Percentiles rank a stretch among this genome's conserved stretches.
These are phyloP conservation scores for Xanthia icteritia DNA, from an alignment of 2,888 invertebrate genomes.

Conservation along the genomic window DNA sequence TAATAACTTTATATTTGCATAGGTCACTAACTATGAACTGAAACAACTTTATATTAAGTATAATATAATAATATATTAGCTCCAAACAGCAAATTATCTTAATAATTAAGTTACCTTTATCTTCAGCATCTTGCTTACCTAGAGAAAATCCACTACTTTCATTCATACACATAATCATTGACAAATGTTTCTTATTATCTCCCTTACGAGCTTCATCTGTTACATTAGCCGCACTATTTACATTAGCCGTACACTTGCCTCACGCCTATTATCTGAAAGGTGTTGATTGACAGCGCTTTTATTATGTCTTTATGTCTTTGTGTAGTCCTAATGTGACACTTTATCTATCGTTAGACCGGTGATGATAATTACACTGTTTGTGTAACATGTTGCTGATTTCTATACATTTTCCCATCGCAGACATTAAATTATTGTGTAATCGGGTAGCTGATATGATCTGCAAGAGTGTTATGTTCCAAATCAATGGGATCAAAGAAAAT, in stretches of 20 bases:
- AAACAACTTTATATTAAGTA: too few relatives aligned
- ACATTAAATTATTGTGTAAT: not conserved
- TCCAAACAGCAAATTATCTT: too few relatives aligned
- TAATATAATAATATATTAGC: too few relatives aligned
- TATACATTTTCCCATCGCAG: not conserved
- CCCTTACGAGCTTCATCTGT: slow-evolving; percentile 15
- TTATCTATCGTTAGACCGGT: slow-evolving; percentile 24
- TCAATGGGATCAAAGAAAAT: not conserved
- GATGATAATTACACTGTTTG: slow-evolving; percentile 4
- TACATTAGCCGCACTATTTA: slow-evolving; percentile 18
- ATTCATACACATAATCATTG: not conserved
- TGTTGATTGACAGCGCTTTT: slow-evolving; percentile 27
- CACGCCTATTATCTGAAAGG: slow-evolving; percentile 15
- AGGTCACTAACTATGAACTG: too few relatives aligned
- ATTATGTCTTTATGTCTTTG: slow-evolving; percentile 24
- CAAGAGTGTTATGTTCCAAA: not conserved
- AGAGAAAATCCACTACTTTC: not conserved
- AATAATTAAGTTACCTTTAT: not conserved
- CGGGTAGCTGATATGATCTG: not conserved
- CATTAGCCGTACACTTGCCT: too few relatives aligned
- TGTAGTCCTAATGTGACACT: slow-evolving; percentile 21
- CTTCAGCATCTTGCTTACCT: not conserved
- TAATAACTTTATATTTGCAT: too few relatives aligned
- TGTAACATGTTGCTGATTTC: slow-evolving; percentile 18
- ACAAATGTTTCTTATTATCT: slow-evolving; percentile 30